Conservation (phyloP, 2,888 invertebrate genomes). For the Epiblema foenella region DNA sequence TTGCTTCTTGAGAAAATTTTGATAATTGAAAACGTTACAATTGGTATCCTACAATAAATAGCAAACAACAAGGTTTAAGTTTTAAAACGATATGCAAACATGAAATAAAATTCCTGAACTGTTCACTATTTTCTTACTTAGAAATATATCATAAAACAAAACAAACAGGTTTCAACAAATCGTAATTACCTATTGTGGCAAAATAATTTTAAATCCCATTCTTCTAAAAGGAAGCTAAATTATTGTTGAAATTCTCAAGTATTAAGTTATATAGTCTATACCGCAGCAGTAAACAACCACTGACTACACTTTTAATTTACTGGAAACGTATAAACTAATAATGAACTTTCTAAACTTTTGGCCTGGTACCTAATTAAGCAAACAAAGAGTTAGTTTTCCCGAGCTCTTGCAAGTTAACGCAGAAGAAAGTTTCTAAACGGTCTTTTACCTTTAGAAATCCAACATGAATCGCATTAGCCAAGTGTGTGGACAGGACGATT, state of each 20-base stretch:
- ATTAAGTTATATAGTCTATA: background rate
- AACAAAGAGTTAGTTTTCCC: constrained; percentile 1
- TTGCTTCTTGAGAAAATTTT: too few species aligned
- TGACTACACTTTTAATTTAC: background rate
- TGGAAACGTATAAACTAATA: constrained; percentile 2
- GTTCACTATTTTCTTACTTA: too few species aligned
- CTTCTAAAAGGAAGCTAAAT: background rate
- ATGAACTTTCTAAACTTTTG: constrained; percentile 7
- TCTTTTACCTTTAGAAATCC: too few species aligned
- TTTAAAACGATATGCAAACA: too few species aligned
- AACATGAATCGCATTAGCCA: background rate
- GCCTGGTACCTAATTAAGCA: background rate
- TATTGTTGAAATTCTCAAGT: background rate
- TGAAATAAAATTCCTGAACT: too few species aligned
- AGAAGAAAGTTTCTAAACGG: background rate
- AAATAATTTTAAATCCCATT: background rate
- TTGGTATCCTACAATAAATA: too few species aligned
- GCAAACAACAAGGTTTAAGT: too few species aligned
- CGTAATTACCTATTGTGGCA: too few species aligned
- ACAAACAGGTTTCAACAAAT: too few species aligned
- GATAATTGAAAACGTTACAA: too few species aligned
- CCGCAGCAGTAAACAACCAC: background rate
- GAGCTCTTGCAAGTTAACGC: constrained; percentile 1
- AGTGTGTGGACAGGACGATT: background rate
- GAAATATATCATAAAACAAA: too few species aligned